Base-by-base conservation (phyloP, 2,797 vertebrate species). In the Ctenopoma kingsleyae region DNA sequence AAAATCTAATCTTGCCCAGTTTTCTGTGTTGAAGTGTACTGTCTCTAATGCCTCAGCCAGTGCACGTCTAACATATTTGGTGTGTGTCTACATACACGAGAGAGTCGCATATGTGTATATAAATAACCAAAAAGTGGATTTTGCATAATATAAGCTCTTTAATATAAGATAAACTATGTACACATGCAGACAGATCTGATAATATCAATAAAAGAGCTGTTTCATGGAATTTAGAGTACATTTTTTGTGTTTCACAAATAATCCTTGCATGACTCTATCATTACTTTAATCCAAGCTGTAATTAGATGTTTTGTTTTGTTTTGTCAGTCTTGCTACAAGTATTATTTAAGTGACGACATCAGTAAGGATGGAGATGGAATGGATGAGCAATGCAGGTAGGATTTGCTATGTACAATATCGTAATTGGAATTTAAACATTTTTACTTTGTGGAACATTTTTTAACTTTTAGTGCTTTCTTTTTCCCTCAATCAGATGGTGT, bases 331-430 rank as follows among this genome's bases (percentile, higher is more conserved):
- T 99, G 98, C 87, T 98, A 96, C 93, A 99, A 96, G 82, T 99
- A 99, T 93, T 99, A 99, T 84, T 96, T 95, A 92, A 99, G 98
- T 65, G 98, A 99, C 86, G 98, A 99, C 91, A 99, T 99, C 87
- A 99, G 98, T 80, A 97, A 96, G 82, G 98, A 99, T 81, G 94
- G 95, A 32, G 98, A 99, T 89, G 98, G 97, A 54, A 99, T 98
- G 97, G 98, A 99, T 74, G 98, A 99, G 66, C 98, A 99, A 85
- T 99, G 98, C 93, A 95, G 98, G 98, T 98, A 88, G 22, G 73
- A 65, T 53, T 54, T 71, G 23, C 11, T 49, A 0, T 10, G 12
- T 20, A 52, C 20, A 2, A 11, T 9, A 30, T 25, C 62, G 66
- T 6, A 62, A n/a, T 7, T 22, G 2, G 53, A 41, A 35, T 20